Percentiles rank a stretch among this genome's conserved stretches.
Conservation (phyloP, 2,888 invertebrate genomes). For the Leuctra nigra region DNA sequence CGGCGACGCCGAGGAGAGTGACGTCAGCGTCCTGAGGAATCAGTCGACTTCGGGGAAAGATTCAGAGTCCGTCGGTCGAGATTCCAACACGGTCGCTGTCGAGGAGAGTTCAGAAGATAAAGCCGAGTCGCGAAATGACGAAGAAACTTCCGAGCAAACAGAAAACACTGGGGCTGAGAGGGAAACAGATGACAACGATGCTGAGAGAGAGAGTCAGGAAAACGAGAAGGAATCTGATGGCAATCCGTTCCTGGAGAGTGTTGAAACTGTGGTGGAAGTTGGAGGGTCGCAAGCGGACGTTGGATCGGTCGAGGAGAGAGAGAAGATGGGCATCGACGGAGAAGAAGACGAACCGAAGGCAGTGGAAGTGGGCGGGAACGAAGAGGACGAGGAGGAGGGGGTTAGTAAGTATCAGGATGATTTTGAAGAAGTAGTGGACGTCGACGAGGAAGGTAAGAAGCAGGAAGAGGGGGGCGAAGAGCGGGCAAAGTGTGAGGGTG, state of each 20-base stretch:
- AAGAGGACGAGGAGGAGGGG: constrained; percentile 29
- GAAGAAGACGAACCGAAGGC: constrained; percentile 29
- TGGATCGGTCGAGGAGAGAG: constrained; percentile 27
- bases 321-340: constrained; percentile 18
- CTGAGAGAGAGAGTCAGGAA: constrained; percentile 42
- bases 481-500: constrained; percentile 21
- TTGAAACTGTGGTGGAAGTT: too few species aligned
- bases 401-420: constrained; percentile 28
- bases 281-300: too few species aligned
- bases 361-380: constrained; percentile 30
- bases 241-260: too few species aligned
- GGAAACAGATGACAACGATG: background rate
- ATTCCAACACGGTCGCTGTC: constrained; percentile 1
- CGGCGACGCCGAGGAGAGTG: background rate
- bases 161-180: background rate
- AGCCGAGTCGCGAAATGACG: background rate
- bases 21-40: background rate
- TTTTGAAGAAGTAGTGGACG: constrained; percentile 22
- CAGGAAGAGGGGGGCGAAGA: constrained; percentile 35
- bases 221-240: constrained; percentile 36
- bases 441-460: constrained; percentile 28
- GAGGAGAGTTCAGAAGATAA: background rate
- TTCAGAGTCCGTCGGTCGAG: background rate
- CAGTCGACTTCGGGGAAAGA: background rate
- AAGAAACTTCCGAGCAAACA: background rate